Conservation (phyloP, 2,113 vertebrate genomes). For the Amazona guildingii region DNA sequence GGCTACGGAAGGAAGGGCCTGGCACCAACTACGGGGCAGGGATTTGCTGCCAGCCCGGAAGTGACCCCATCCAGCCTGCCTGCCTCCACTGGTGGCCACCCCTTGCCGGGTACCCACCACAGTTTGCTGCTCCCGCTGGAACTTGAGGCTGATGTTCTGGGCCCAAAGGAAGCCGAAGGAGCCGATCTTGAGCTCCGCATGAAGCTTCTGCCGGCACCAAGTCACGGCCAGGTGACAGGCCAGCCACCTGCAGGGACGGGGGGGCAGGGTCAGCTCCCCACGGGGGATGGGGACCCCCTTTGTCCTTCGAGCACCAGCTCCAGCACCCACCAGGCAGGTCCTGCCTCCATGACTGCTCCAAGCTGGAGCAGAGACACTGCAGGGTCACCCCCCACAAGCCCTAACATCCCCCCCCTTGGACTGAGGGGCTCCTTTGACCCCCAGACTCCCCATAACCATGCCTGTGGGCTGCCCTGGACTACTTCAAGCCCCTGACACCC, state of each 20-base stretch:
- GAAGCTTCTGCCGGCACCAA: constrained; percentile 85
- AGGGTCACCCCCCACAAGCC: neutral
- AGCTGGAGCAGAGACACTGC: neutral
- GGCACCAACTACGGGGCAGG: neutral
- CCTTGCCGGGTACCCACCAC: constrained; percentile 77
- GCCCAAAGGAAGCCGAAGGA: constrained; percentile 90
- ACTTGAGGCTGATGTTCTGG: constrained; percentile 88
- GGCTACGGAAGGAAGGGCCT: neutral
- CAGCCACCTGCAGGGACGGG: constrained; percentile 80
- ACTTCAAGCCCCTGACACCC: neutral
- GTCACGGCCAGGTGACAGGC: constrained; percentile 81
- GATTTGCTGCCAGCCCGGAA: neutral
- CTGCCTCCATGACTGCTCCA: neutral
- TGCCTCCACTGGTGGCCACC: fast-evolving
- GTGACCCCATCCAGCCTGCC: neutral
- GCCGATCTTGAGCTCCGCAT: constrained; percentile 88
- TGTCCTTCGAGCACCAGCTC: fast-evolving
- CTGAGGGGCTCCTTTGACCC: neutral
- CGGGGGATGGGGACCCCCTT: neutral
- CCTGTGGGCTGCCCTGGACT: neutral
- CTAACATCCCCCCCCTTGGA: fast-evolving
- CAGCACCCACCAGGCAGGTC: neutral
- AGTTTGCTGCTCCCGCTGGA: constrained; percentile 85
- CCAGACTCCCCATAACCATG: neutral
- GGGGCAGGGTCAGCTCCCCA: neutral